Evolutionary conservation across 2,113 vertebrate genomes (phyloP).

Genomic region (Paradoxurus hermaphroditus): DNA sequence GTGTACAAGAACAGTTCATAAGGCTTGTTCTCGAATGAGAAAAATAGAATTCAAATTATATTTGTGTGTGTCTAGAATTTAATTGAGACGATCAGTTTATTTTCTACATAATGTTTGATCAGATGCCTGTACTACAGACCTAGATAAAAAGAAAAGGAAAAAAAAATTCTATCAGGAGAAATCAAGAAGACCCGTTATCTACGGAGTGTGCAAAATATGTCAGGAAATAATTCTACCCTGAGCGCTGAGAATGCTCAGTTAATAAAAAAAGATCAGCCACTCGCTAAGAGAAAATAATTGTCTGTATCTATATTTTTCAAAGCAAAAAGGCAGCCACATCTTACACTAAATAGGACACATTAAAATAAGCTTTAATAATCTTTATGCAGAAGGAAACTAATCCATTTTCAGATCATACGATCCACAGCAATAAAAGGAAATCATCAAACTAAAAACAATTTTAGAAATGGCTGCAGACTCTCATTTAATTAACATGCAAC

Average conservation of each 20-base stretch:
- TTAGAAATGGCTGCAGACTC: slow-evolving; percentile 82
- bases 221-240: slow-evolving; percentile 69
- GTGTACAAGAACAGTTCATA: slow-evolving; percentile 44
- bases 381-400: slow-evolving; percentile 81
- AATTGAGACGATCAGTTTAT: slow-evolving; percentile 70
- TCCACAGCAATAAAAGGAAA: slow-evolving; percentile 79
- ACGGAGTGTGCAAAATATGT: slow-evolving; percentile 51
- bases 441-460: slow-evolving; percentile 82
- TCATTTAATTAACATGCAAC: slow-evolving; percentile 87
- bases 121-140: slow-evolving; percentile 32
- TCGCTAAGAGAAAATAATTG: slow-evolving; percentile 71
- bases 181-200: slow-evolving; percentile 61
- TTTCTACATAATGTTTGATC: slow-evolving; percentile 54
- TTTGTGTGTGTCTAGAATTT: slow-evolving; percentile 47
- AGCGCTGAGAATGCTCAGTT: slow-evolving; percentile 41
- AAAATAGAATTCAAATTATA: slow-evolving; percentile 61
- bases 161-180: slow-evolving; percentile 63
- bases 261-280: slow-evolving; percentile 73
- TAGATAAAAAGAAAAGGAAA: slow-evolving; percentile 55
- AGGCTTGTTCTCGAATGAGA: slow-evolving; percentile 33
- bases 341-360: slow-evolving; percentile 74
- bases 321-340: slow-evolving; percentile 73
- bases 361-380: slow-evolving; percentile 81
- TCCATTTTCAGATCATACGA: slow-evolving; percentile 82
- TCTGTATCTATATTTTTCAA: slow-evolving; percentile 69